phyloP scores from a whole-genome alignment of 2,797 vertebrate genomes.

The Hirundo rustica region DNA sequence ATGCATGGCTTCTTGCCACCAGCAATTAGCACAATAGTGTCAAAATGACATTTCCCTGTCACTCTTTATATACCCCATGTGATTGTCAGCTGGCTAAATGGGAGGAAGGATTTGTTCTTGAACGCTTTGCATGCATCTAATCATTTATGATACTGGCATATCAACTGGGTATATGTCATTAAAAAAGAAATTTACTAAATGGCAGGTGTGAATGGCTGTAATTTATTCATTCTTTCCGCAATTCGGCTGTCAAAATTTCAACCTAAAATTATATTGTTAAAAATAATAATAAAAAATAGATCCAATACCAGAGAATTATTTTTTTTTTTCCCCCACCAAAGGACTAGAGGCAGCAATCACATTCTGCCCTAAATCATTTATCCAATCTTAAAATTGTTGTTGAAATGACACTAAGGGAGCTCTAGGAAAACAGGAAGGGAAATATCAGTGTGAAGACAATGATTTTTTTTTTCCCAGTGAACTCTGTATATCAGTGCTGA shows the following conservation, averaged over 20 bases:
- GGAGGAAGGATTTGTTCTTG: neutral
- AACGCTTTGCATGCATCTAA: neutral
- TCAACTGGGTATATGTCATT: neutral
- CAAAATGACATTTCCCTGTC: neutral
- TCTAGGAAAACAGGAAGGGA: neutral
- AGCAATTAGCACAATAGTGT: neutral
- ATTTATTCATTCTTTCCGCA: conserved; percentile 45
- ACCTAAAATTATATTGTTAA: conserved; percentile 26
- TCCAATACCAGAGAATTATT: neutral
- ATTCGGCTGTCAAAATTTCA: conserved; percentile 44
- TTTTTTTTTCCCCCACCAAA: neutral
- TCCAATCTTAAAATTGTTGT: neutral
- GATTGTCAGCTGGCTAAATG: conserved; percentile 25
- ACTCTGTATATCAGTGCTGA: neutral
- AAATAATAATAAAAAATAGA: conserved; percentile 1
- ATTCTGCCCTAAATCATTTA: neutral
- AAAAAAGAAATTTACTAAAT: conserved; percentile 16
- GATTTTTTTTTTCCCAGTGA: neutral
- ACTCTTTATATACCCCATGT: neutral
- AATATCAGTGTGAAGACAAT: neutral
- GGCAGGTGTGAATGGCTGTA: conserved; percentile 34
- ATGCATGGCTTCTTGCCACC: neutral
- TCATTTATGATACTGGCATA: conserved; percentile 18
- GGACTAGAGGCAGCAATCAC: neutral
- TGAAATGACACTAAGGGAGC: neutral